Evolutionary conservation across 2,888 invertebrate species (phyloP).

Genomic region (Pterostichus madidus): DNA sequence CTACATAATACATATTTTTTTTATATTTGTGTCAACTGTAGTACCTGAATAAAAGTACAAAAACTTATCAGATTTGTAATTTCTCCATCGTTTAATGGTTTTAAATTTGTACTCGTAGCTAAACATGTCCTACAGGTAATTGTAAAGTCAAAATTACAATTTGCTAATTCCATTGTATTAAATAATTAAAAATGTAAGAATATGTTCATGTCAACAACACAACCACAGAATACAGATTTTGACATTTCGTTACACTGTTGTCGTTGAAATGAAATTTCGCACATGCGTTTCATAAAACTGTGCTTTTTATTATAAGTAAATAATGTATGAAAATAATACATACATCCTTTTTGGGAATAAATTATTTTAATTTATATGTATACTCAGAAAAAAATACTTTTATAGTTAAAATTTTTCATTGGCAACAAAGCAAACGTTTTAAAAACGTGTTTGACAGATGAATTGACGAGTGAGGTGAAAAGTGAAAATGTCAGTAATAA

Average conservation of each 20-base stretch:
- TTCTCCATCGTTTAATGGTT: slow-evolving; percentile 67
- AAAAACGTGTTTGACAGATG: slow-evolving; percentile 38
- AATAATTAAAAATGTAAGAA: neutral
- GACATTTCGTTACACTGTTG: slow-evolving; percentile 50
- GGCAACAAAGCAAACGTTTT: slow-evolving; percentile 43
- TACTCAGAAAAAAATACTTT: neutral
- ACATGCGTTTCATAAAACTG: slow-evolving; percentile 12
- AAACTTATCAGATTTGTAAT: slow-evolving; percentile 68
- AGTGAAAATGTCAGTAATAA: slow-evolving; percentile 78
- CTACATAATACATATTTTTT: neutral
- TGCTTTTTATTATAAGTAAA: neutral
- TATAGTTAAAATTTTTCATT: neutral
- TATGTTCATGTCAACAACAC: slow-evolving; percentile 20
- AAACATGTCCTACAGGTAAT: slow-evolving; percentile 70
- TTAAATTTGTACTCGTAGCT: slow-evolving; percentile 66
- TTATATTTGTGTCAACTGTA: slow-evolving; percentile 1
- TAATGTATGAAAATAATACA: no score
- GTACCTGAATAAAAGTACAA: slow-evolving; percentile 69
- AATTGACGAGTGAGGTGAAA: neutral
- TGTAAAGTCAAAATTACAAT: slow-evolving; percentile 66
- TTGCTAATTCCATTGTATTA: slow-evolving; percentile 57
- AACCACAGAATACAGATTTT: slow-evolving; percentile 30
- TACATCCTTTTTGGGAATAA: no score
- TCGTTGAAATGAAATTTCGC: neutral
- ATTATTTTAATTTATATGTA: neutral